Conservation (phyloP, 2,888 invertebrate genomes). For the Hydriomena furcata region DNA sequence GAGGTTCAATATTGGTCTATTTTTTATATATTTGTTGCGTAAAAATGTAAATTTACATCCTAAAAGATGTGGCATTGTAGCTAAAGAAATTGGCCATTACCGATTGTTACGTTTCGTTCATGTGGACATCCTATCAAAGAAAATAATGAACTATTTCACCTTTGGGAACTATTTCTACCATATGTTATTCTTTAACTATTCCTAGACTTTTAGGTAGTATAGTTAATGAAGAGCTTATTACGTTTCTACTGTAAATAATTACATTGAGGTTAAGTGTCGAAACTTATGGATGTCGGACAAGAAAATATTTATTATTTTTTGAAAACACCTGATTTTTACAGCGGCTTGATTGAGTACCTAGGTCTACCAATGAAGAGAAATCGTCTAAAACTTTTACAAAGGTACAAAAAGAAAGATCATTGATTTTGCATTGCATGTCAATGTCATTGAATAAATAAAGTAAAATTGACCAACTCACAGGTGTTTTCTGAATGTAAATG, state of each 20-base stretch:
- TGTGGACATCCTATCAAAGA: conserved; percentile 60
- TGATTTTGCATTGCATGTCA: conserved; percentile 62
- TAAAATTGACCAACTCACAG: conserved; percentile 5
- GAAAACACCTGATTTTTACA: conserved; percentile 1
- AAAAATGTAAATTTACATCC: conserved; percentile 43
- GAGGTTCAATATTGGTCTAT: conserved; percentile 14
- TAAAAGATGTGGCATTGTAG: conserved; percentile 74
- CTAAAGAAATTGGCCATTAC: conserved; percentile 77
- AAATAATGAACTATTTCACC: conserved; percentile 22
- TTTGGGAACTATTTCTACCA: conserved; percentile 13
- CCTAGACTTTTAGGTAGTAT: not conserved
- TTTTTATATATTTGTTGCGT: conserved; percentile 3
- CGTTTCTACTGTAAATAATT: conserved; percentile 57
- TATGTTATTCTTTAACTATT: conserved; percentile 12
- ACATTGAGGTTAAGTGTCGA: conserved; percentile 79
- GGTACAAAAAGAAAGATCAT: conserved; percentile 45
- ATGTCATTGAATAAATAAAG: conserved; percentile 50
- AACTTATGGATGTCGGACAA: conserved; percentile 58
- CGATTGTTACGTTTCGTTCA: conserved; percentile 79
- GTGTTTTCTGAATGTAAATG: conserved; percentile 4
- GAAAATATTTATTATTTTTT: conserved; percentile 36
- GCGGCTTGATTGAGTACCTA: not conserved
- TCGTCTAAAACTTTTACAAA: conserved; percentile 13
- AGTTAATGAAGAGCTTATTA: conserved; percentile 35
- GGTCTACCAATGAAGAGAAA: not conserved